Evolutionary conservation across 2,113 vertebrate genomes (phyloP), one percentile per base, ranked within the genome.

Genomic region (Axis porcinus): DNA sequence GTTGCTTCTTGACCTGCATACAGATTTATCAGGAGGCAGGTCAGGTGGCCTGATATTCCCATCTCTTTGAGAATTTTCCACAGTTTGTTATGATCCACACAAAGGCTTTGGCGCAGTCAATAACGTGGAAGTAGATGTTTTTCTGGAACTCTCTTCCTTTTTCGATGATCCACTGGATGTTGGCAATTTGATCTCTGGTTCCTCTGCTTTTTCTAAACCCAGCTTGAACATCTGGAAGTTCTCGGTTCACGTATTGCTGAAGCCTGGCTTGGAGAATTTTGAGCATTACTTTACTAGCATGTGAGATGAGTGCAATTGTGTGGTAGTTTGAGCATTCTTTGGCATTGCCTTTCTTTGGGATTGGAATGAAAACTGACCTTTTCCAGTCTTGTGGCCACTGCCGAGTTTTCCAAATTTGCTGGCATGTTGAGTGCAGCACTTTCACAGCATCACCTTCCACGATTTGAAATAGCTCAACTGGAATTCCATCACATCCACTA

Each of bases 231-330:
- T 67, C 33, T n/a, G 16, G 33, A 67, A 67, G 0, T n/a, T n/a
- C 62, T 5, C 1, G 2, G 62, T 67, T 67, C 7, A n/a, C 0
- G 0, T n/a, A 19, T 4, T 67, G 7, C 2, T 67, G 7, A 67
- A 19, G 33, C 33, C 62, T 67, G 62, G 33, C 33, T n/a, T 67
- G 16, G 16, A 67, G 62, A n/a, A 67, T 67, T n/a, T 67, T 67
- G 33, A n/a, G 33, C 62, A n/a, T 67, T 67, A n/a, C 62, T 67
- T n/a, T 67, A 6, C 7, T 67, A 67, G 33, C 7, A 1, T n/a
- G 62, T 67, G 16, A 67, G 16, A 67, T 67, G 33, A 67, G 3
- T n/a, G 62, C 62, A 67, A 19, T 67, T 67, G 33, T 67, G 33
- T 1, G 60, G 14, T n/a, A 33, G 28, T n/a, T n/a, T 67, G 16